Evolutionary conservation across 1,140 invertebrate genomes (phyloP).

Genomic region (Nasonia giraulti): DNA sequence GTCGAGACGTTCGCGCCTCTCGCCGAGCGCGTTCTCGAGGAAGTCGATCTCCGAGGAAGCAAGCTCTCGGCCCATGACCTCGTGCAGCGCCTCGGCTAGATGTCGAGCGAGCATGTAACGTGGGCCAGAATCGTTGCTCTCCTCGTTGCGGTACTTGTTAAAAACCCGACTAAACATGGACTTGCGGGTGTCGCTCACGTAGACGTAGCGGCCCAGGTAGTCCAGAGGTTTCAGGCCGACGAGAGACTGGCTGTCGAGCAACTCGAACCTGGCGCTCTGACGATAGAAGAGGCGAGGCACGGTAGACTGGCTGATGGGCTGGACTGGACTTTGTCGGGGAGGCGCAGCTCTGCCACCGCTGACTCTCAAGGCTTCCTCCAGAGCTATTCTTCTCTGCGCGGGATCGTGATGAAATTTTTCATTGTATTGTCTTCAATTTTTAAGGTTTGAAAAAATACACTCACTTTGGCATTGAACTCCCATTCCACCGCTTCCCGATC

Average conservation of each 20-base stretch:
- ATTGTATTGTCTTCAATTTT: neutral
- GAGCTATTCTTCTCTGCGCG: constrained; percentile 74
- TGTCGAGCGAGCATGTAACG: constrained; percentile 70
- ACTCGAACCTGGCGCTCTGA: constrained; percentile 78
- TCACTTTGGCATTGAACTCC: constrained; percentile 80
- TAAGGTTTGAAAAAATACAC: constrained; percentile 22
- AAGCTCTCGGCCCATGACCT: constrained; percentile 79
- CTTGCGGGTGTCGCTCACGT: constrained; percentile 78
- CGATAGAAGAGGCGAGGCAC: constrained; percentile 79
- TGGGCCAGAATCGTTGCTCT: constrained; percentile 55
- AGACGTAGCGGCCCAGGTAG: constrained; percentile 78
- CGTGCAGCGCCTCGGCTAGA: constrained; percentile 75
- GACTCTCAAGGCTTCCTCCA: constrained; percentile 79
- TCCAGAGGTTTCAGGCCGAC: constrained; percentile 76
- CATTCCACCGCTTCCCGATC: constrained; percentile 80
- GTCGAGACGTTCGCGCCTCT: constrained; percentile 74
- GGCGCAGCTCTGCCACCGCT: constrained; percentile 62
- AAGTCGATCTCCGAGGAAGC: constrained; percentile 68
- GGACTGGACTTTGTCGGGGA: constrained; percentile 61
- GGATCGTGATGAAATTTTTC: too few species aligned
- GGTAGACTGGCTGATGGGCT: constrained; percentile 68
- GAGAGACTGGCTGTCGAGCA: constrained; percentile 78
- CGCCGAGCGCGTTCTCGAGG: constrained; percentile 73
- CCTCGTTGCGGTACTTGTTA: constrained; percentile 70
- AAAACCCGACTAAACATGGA: constrained; percentile 77